Conservation (phyloP, 2,113 vertebrate genomes). For the Anarrhichthys ocellatus region DNA sequence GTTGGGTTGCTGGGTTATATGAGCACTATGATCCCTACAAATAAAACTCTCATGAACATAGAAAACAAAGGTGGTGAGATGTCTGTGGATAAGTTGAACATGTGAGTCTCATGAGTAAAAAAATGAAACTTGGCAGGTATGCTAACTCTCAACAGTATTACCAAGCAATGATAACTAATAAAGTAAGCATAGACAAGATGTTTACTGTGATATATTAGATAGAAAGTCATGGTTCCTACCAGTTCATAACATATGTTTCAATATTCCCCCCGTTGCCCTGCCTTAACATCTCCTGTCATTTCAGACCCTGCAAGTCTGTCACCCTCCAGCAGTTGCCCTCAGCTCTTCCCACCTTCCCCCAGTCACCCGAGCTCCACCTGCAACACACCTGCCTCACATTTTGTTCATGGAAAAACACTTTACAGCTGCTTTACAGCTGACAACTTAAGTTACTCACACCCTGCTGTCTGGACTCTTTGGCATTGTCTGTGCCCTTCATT, state of each 20-base stretch:
- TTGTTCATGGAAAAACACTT: constrained; percentile 13
- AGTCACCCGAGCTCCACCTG: neutral
- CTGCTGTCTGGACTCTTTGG: constrained; percentile 14
- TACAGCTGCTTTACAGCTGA: too few species aligned
- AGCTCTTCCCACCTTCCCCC: neutral
- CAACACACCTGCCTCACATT: neutral
- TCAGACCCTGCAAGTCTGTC: neutral
- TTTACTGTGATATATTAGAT: neutral
- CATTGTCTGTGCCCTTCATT: constrained; percentile 28
- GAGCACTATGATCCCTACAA: neutral
- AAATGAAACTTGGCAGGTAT: neutral
- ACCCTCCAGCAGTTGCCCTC: constrained; percentile 5
- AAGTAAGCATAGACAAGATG: neutral
- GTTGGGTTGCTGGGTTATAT: too few species aligned
- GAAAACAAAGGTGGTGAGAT: neutral
- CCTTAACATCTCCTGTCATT: neutral
- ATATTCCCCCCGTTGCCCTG: neutral
- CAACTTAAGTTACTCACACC: constrained; percentile 8
- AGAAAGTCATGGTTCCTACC: neutral
- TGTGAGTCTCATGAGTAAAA: neutral
- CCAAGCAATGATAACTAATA: neutral
- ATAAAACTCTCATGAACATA: neutral
- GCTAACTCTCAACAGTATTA: neutral
- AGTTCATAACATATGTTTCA: neutral
- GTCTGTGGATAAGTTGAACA: too few species aligned